These are phyloP conservation scores for Poliocrania exsul DNA, from an alignment of 2,797 vertebrate species.

Conservation along the genomic window DNA sequence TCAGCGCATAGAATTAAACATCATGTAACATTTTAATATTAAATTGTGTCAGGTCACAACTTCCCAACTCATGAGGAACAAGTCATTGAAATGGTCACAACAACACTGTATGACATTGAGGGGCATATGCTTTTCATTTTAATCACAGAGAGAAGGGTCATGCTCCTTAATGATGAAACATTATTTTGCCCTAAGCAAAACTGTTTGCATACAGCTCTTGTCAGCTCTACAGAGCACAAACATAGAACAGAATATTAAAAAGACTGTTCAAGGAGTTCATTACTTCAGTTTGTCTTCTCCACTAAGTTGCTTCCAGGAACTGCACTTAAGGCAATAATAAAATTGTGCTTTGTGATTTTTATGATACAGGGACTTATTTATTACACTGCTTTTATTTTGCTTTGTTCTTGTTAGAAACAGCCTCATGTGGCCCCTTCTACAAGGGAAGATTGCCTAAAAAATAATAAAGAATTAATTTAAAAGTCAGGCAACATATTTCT, in stretches of 20 bases:
- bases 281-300: neutral
- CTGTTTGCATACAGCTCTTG: constrained; percentile 32
- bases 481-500: constrained; percentile 23
- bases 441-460: constrained; percentile 10
- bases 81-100: neutral
- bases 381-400: neutral
- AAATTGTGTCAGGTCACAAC: neutral
- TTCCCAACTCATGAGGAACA: neutral
- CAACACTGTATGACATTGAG: neutral
- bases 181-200: constrained; percentile 46
- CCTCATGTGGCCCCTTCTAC: neutral
- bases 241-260: constrained; percentile 41
- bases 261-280: constrained; percentile 25
- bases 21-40: neutral
- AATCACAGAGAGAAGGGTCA: constrained; percentile 2
- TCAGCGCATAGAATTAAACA: constrained; percentile 58
- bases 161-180: constrained; percentile 32
- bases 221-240: neutral
- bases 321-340: neutral
- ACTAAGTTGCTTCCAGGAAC: constrained; percentile 4
- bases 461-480: constrained; percentile 47
- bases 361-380: constrained; percentile 4
- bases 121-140: constrained; percentile 26
- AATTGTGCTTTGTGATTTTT: constrained; percentile 26
- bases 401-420: constrained; percentile 16